phyloP scores from a whole-genome alignment of 2,797 vertebrate genomes.

The Leuciscus waleckii region DNA sequence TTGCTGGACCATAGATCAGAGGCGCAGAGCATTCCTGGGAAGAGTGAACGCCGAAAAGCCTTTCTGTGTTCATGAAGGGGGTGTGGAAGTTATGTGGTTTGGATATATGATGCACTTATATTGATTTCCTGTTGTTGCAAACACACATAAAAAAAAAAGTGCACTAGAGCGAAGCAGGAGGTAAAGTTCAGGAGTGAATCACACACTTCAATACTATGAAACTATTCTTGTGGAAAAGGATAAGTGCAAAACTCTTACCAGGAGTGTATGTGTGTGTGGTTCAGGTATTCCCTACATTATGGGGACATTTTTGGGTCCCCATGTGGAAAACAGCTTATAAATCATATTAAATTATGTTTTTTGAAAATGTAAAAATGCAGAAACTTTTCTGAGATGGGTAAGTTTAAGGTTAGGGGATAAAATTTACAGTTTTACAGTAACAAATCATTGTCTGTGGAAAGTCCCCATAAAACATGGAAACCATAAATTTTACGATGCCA shows the following conservation, averaged over 20 bases:
- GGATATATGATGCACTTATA: slow-evolving; percentile 17
- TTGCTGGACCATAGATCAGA: slow-evolving; percentile 40
- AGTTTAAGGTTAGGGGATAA: background rate
- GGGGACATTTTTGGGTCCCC: background rate
- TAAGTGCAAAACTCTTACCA: background rate
- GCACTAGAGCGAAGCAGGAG: background rate
- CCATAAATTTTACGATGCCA: background rate
- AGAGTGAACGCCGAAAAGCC: slow-evolving; percentile 32
- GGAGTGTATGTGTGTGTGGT: background rate
- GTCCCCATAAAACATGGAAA: background rate
- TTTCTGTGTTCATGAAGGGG: slow-evolving; percentile 36
- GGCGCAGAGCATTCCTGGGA: slow-evolving; percentile 30
- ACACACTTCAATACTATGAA: slow-evolving; percentile 6
- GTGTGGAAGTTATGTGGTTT: slow-evolving; percentile 1
- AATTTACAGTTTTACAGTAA: background rate
- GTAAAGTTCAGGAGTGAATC: slow-evolving; percentile 11
- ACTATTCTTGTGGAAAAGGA: slow-evolving; percentile 9
- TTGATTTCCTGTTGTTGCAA: slow-evolving; percentile 19
- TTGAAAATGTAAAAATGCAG: background rate
- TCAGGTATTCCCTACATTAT: background rate
- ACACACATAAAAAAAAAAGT: background rate
- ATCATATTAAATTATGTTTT: background rate
- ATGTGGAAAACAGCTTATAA: background rate
- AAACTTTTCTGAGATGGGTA: background rate
- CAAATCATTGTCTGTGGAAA: background rate